phyloP scores from a whole-genome alignment of 1,140 invertebrate genomes.

The Aphidius gifuensis region DNA sequence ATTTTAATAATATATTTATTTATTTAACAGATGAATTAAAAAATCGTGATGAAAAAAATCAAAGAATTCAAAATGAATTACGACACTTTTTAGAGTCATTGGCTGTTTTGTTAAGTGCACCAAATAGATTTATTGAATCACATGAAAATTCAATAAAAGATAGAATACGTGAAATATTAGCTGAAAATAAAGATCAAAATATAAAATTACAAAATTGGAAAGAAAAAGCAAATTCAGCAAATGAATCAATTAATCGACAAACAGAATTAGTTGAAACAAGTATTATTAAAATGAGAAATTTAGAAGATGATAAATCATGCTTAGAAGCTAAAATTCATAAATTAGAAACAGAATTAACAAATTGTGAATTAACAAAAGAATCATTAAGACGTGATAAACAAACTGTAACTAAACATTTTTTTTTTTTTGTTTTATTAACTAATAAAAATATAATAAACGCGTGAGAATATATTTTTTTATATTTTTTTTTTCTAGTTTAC shows the following conservation, averaged over 20 bases:
- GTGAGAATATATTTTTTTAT: neutral
- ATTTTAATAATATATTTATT: constrained; percentile 7
- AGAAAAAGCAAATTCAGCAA: constrained; percentile 65
- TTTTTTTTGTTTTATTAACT: neutral
- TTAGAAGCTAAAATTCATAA: constrained; percentile 69
- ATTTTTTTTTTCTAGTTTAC: constrained; percentile 58
- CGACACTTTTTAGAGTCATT: constrained; percentile 65
- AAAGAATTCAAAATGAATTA: constrained; percentile 64
- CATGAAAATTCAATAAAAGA: constrained; percentile 74
- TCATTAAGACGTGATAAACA: constrained; percentile 66
- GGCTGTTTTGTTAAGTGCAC: constrained; percentile 65
- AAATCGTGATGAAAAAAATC: constrained; percentile 65
- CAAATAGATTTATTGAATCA: constrained; percentile 69
- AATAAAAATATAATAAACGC: neutral
- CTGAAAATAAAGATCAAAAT: constrained; percentile 71
- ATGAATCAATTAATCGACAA: constrained; percentile 62
- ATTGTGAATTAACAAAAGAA: constrained; percentile 63
- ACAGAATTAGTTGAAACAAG: constrained; percentile 64
- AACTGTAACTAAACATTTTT: constrained; percentile 12
- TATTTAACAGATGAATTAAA: constrained; percentile 63
- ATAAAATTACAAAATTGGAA: constrained; percentile 69
- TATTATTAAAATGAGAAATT: constrained; percentile 59
- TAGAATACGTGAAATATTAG: constrained; percentile 68
- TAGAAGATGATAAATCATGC: constrained; percentile 68
- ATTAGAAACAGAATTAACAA: constrained; percentile 66